A percentile compares a stretch with the other conserved stretches of the same genome.
Evolutionary conservation across 2,888 invertebrate species (phyloP).

Genomic region (Nomada fucata): DNA sequence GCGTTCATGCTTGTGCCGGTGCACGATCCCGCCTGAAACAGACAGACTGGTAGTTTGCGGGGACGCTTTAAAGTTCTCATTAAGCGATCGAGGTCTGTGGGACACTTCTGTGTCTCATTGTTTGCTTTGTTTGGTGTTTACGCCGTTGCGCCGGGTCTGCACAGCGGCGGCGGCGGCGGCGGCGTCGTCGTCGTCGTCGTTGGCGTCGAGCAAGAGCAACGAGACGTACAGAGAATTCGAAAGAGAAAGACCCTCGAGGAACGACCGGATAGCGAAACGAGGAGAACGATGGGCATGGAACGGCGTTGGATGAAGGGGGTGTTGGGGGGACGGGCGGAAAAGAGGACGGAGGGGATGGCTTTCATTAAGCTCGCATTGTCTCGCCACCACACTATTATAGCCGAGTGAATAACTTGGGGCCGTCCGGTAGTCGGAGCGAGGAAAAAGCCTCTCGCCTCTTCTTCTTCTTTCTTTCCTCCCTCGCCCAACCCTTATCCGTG

Average conservation of each 20-base stretch:
- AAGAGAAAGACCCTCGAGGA: neutral
- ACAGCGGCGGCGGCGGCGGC: constrained; percentile 47
- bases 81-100: constrained; percentile 81
- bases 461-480: neutral
- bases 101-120: constrained; percentile 79
- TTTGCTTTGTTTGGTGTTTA: constrained; percentile 81
- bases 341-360: constrained; percentile 69
- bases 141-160: constrained; percentile 61
- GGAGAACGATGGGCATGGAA: neutral
- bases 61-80: constrained; percentile 80
- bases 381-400: constrained; percentile 77
- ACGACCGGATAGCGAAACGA: constrained; percentile 35
- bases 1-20: neutral
- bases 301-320: neutral
- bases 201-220: constrained; percentile 40
- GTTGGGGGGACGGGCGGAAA: neutral
- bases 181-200: constrained; percentile 49
- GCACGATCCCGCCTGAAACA: constrained; percentile 53
- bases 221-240: constrained; percentile 31
- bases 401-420: constrained; percentile 79
- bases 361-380: constrained; percentile 83
- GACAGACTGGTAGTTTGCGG: constrained; percentile 67
- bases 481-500: neutral
- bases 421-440: constrained; percentile 62
- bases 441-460: constrained; percentile 34